A percentile compares a stretch with the other conserved stretches of the same genome.
Evolutionary conservation across 1,140 invertebrate genomes (phyloP).

Genomic region (Paraescarpia echinospica): DNA sequence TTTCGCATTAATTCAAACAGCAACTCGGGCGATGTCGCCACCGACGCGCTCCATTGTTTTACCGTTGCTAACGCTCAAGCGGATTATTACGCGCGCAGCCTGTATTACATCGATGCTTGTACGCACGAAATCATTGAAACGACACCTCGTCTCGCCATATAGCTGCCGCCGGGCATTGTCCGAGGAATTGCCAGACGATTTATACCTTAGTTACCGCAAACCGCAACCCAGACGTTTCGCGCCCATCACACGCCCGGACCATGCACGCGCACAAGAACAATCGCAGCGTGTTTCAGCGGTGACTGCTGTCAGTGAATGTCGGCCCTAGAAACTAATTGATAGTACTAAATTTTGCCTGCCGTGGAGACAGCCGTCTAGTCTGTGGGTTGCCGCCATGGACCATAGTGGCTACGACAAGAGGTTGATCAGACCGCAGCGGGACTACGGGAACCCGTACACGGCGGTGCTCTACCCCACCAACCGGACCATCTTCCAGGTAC

Average conservation of each 20-base stretch:
- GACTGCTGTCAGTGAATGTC: background rate
- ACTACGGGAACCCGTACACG: constrained; percentile 9
- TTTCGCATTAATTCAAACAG: background rate
- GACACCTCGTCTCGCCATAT: background rate
- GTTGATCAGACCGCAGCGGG: background rate
- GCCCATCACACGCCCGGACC: background rate
- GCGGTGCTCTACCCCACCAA: constrained; percentile 4
- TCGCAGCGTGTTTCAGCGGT: background rate
- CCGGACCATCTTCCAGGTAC: background rate
- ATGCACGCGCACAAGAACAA: background rate
- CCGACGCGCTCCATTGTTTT: background rate
- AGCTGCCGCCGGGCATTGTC: background rate
- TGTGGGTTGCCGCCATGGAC: background rate
- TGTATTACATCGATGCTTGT: background rate
- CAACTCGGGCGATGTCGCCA: background rate
- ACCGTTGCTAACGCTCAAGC: background rate
- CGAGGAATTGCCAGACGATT: background rate
- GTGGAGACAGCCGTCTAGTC: background rate
- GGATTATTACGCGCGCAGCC: background rate
- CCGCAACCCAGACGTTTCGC: background rate
- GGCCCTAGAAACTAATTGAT: background rate
- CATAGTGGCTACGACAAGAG: background rate
- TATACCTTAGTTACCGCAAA: background rate
- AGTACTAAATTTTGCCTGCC: background rate
- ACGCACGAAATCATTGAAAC: background rate